These are phyloP conservation scores for Coccyzus lansbergi DNA, from an alignment of 2,797 vertebrate species.

Conservation along the genomic window DNA sequence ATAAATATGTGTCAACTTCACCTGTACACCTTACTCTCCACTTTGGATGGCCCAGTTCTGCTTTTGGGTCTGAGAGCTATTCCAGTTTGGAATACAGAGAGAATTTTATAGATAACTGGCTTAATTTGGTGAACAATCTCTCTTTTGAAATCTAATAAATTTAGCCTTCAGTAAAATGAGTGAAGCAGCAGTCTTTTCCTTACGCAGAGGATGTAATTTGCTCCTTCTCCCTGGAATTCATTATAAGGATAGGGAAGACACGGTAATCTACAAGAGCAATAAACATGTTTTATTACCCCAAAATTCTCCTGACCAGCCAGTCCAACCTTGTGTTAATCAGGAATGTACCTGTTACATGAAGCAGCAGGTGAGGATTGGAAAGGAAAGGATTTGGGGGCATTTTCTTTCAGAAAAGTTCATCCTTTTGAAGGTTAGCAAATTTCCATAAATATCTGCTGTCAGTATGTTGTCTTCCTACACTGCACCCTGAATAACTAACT, in stretches of 20 bases:
- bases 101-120: background rate
- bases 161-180: background rate
- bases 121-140: background rate
- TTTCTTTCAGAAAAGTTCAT: background rate
- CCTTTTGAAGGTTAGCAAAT: background rate
- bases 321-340: background rate
- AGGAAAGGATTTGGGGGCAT: background rate
- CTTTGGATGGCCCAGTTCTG: background rate
- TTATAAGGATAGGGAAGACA: accelerated
- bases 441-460: constrained; percentile 6
- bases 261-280: background rate
- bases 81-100: background rate
- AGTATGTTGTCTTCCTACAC: background rate
- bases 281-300: background rate
- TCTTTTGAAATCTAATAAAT: background rate
- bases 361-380: background rate
- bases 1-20: background rate
- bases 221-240: background rate
- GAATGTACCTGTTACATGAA: background rate
- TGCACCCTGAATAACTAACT: background rate
- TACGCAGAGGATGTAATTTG: background rate
- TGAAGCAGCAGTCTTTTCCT: background rate
- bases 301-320: background rate
- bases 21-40: background rate
- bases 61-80: background rate